Evolutionary conservation across 2,888 invertebrate species (phyloP).

Genomic region (Bruchidius siliquastri): DNA sequence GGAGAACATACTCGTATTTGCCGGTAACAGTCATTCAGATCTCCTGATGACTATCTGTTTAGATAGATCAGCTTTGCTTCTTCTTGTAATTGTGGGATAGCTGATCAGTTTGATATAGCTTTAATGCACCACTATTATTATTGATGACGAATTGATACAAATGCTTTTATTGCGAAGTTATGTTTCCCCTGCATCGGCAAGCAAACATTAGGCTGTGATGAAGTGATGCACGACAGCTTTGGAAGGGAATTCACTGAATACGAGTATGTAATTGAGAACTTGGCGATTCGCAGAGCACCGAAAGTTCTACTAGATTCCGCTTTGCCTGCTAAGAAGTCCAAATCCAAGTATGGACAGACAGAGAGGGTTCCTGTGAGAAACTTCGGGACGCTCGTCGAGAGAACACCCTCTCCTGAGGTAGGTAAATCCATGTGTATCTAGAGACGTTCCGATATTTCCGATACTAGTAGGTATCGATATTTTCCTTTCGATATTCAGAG

Average conservation of each 20-base stretch:
- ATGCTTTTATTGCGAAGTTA: constrained; percentile 4
- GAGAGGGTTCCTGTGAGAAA: constrained; percentile 6
- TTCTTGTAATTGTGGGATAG: too few relatives aligned
- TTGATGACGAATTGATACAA: too few relatives aligned
- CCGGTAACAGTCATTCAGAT: too few relatives aligned
- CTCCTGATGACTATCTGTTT: too few relatives aligned
- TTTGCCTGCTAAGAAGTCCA: background rate
- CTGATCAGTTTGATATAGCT: too few relatives aligned
- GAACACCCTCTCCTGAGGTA: constrained; percentile 5
- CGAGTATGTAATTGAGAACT: constrained; percentile 29
- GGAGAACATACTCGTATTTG: too few relatives aligned
- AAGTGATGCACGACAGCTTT: constrained; percentile 20
- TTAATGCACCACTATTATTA: too few relatives aligned
- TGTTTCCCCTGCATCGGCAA: constrained; percentile 21
- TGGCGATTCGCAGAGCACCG: constrained; percentile 24
- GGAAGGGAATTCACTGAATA: constrained; percentile 25
- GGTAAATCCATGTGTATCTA: too few relatives aligned
- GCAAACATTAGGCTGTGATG: constrained; percentile 15
- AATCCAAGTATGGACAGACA: constrained; percentile 11
- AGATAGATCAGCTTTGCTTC: too few relatives aligned
- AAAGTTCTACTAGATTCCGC: constrained; percentile 21
- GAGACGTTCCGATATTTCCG: too few relatives aligned
- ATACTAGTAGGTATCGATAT: too few relatives aligned
- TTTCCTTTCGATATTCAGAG: too few relatives aligned
- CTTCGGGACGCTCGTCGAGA: constrained; percentile 7